phyloP scores from a whole-genome alignment of 1,140 invertebrate species.

The Pseudoatta argentina region DNA sequence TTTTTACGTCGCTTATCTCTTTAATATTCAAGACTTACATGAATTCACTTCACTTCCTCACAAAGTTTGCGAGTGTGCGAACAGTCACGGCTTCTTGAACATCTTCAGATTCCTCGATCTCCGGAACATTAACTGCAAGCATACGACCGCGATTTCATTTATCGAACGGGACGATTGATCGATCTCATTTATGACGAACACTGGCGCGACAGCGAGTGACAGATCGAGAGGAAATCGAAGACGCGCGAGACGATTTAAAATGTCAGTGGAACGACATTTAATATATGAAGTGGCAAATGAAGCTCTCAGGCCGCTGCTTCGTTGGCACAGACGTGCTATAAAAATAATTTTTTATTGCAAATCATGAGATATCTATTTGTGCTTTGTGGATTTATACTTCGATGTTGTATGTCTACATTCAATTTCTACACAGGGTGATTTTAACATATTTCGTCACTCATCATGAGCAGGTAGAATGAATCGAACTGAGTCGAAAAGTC shows the following conservation, averaged over 20 bases:
- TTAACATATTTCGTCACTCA: too few relatives aligned
- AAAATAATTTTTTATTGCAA: slow-evolving; percentile 11
- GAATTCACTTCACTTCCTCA: neutral
- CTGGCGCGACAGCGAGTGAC: neutral
- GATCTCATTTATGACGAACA: slow-evolving; percentile 34
- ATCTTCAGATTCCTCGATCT: slow-evolving; percentile 24
- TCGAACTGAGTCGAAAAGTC: too few relatives aligned
- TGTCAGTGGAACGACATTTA: neutral
- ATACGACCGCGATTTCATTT: slow-evolving; percentile 16
- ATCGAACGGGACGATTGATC: slow-evolving; percentile 11
- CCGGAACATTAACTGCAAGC: slow-evolving; percentile 29
- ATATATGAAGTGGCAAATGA: slow-evolving; percentile 19
- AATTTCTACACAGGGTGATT: neutral
- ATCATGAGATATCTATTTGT: neutral
- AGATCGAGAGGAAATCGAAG: slow-evolving; percentile 41
- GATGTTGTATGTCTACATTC: neutral
- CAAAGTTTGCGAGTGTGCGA: neutral
- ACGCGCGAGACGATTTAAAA: neutral
- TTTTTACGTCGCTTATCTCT: neutral
- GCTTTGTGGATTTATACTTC: neutral
- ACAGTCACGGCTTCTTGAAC: slow-evolving; percentile 15
- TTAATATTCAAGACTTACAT: neutral
- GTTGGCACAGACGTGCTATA: neutral
- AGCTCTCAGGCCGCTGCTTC: neutral
- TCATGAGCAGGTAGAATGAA: too few relatives aligned